Percentiles rank a stretch among this genome's conserved stretches.
Conservation (phyloP, 2,888 invertebrate species). For the Nemoura dubitans region DNA sequence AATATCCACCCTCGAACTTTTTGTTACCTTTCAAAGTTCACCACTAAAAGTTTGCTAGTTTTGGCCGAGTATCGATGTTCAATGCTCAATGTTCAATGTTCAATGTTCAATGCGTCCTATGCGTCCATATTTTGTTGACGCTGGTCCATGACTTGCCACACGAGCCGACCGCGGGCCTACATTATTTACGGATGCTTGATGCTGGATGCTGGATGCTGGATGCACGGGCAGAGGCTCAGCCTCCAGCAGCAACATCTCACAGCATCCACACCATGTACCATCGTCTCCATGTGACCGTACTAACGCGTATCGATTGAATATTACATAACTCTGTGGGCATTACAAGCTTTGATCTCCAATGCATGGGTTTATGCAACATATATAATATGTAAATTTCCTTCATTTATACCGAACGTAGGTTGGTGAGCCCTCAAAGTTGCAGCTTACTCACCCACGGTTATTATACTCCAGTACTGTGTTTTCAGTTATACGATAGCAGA, state of each 20-base stretch:
- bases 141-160: not conserved
- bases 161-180: not conserved
- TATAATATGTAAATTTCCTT: constrained; percentile 23
- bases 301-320: constrained; percentile 13
- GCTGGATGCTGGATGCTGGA: not conserved
- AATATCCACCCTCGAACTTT: not conserved
- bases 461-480: not conserved
- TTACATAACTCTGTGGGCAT: constrained; percentile 13
- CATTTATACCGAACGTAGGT: not conserved
- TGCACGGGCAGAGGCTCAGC: not conserved
- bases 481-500: not conserved
- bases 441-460: not conserved
- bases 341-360: constrained; percentile 20
- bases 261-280: not conserved
- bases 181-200: not conserved
- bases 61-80: not conserved
- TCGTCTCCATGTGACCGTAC: not conserved
- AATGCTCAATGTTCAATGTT: not conserved
- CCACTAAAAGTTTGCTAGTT: not conserved
- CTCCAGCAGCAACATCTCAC: not conserved
- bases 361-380: constrained; percentile 19
- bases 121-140: not conserved
- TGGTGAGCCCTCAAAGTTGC: not conserved
- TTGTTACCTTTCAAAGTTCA: not conserved
- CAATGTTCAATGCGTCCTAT: not conserved